phyloP scores from a whole-genome alignment of 2,797 vertebrate genomes.

The Sarcoramphus papa region DNA sequence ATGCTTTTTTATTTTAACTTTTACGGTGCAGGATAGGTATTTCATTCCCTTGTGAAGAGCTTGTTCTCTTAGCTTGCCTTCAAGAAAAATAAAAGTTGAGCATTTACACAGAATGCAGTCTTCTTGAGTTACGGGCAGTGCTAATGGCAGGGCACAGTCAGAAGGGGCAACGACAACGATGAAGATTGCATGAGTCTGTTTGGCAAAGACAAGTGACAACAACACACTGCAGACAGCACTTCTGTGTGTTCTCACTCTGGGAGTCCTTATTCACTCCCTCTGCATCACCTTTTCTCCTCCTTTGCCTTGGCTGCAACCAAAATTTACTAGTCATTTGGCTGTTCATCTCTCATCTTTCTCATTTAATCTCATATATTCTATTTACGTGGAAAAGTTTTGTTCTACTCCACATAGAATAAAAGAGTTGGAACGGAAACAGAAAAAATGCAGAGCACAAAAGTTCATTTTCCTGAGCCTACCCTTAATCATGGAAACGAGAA shows the following conservation, averaged over 20 bases:
- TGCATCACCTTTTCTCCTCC: not conserved
- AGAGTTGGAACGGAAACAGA: not conserved
- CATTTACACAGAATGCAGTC: fast-evolving
- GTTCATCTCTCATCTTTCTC: not conserved
- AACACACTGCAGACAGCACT: not conserved
- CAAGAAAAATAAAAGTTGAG: not conserved
- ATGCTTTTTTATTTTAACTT: not conserved
- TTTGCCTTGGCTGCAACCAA: not conserved
- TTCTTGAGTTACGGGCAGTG: not conserved
- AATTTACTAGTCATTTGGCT: not conserved
- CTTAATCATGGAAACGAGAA: not conserved
- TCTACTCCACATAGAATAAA: not conserved
- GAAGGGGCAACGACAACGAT: fast-evolving
- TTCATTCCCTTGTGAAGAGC: not conserved
- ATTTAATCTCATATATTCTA: not conserved
- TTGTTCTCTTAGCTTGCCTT: not conserved
- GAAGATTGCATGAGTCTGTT: not conserved
- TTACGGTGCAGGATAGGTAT: not conserved
- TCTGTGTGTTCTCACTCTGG: not conserved
- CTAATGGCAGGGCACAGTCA: not conserved
- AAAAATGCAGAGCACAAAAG: not conserved
- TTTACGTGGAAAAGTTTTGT: not conserved
- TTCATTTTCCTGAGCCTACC: not conserved
- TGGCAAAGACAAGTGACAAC: not conserved
- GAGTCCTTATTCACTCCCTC: not conserved